These are phyloP conservation scores for Polyommatus icarus DNA, from an alignment of 2,888 invertebrate genomes.

Conservation along the genomic window DNA sequence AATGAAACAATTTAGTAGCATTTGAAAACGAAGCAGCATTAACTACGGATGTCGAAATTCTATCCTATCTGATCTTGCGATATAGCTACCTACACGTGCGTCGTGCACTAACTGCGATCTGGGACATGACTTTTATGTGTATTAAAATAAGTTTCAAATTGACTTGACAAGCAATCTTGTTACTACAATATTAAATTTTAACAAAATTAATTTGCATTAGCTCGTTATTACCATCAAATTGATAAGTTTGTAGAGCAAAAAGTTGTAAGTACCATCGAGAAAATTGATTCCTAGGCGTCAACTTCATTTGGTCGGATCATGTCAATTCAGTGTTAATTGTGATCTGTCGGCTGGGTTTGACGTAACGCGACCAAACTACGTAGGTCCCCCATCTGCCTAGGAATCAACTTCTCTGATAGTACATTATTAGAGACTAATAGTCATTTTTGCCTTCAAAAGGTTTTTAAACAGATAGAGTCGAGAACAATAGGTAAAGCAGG, in stretches of 20 bases:
- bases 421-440: not conserved
- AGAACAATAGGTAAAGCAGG: no score
- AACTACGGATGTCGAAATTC: slow-evolving; percentile 1
- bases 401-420: no score
- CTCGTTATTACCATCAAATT: not conserved
- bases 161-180: not conserved
- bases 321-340: no score
- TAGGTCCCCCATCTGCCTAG: no score
- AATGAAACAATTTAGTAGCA: not conserved
- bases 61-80: slow-evolving; percentile 6
- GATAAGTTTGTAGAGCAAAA: not conserved
- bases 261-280: not conserved
- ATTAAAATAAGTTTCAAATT: not conserved
- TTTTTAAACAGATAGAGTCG: not conserved
- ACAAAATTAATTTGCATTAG: not conserved
- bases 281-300: no score
- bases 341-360: no score
- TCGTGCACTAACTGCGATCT: not conserved
- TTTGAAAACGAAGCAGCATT: not conserved
- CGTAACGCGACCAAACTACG: no score
- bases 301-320: no score
- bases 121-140: not conserved
- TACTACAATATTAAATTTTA: not conserved
- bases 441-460: not conserved
- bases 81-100: not conserved